Percentiles rank a stretch among this genome's conserved stretches.
Evolutionary conservation across 2,113 vertebrate genomes (phyloP).

Genomic region (Oplegnathus fasciatus): DNA sequence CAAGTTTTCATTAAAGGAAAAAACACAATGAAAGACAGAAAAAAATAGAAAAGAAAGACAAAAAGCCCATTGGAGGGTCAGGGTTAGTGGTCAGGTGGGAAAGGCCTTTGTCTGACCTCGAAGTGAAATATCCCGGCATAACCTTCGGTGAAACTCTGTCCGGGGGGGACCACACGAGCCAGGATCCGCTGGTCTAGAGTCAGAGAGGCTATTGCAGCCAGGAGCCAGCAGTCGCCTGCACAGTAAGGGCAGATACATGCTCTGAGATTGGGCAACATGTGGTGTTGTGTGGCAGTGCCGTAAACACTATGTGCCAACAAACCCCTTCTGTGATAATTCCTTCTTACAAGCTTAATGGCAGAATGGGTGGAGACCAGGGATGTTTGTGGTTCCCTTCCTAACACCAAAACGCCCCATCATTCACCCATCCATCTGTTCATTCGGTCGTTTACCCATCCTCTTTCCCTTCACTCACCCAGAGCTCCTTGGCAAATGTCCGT

Average conservation of each 20-base stretch:
- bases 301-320: slow-evolving; percentile 8
- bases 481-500: slow-evolving; percentile 91
- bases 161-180: slow-evolving; percentile 80
- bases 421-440: neutral
- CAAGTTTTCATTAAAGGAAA: neutral
- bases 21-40: neutral
- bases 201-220: slow-evolving; percentile 87
- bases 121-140: slow-evolving; percentile 89
- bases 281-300: neutral
- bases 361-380: neutral
- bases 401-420: neutral
- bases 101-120: slow-evolving; percentile 71
- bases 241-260: neutral
- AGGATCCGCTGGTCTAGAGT: slow-evolving; percentile 83
- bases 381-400: slow-evolving; percentile 3
- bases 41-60: neutral
- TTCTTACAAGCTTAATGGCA: neutral
- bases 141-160: slow-evolving; percentile 76
- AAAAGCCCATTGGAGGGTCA: slow-evolving; percentile 15
- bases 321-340: neutral
- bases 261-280: slow-evolving; percentile 7
- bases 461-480: slow-evolving; percentile 84
- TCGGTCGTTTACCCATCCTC: neutral
- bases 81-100: slow-evolving; percentile 83
- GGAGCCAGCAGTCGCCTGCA: slow-evolving; percentile 86